Evolutionary conservation across 2,797 vertebrate genomes (phyloP), one percentile per base, ranked within the genome.

Genomic region (Catamblyrhynchus diadema): DNA sequence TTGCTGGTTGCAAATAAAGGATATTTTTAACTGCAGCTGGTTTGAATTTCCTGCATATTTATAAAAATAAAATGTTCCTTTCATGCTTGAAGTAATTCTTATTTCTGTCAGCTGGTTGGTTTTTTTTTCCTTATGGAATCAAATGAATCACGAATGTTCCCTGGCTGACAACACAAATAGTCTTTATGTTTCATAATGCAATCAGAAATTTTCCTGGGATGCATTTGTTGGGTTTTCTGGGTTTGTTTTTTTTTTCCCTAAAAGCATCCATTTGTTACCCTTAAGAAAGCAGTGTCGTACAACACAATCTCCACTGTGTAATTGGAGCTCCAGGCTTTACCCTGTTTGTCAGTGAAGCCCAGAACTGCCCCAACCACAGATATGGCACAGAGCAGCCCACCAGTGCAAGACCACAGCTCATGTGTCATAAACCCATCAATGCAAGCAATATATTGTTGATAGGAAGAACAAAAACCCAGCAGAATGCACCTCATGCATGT

Each of bases 11-110:
- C 15, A 87, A 57, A 59, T 32, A 66, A 59, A 30, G 13, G 6
- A 7, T 60, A 37, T 81, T 82, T 95, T 92, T 65, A 75, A 62
- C 39, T 81, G 74, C 64, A 85, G 12, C 45, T 57, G 33, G 12
- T 91, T 69, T 47, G 27, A 89, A 78, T 91, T 89, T 87, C 50
- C 45, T 74, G 5, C 53, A n/a, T 74, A 50, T 84, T 54, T 75
- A 54, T 81, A 37, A 48, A 57, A 94, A 78, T 39, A 67, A 89
- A 86, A 71, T 65, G 65, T 74, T 94, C 39, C 25, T 81, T 81
- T 95, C 57, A 61, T 70, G 54, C 33, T 86, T 86, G 42, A 81
- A 69, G 42, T 71, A 91, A 69, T 86, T 93, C 17, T 73, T 95
- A 67, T 61, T 25, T 66, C 60, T 94, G 24, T 82, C 65, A 64